These are phyloP conservation scores for Eueremaeus valkanovi DNA, from an alignment of 2,888 invertebrate species.

Conservation along the genomic window DNA sequence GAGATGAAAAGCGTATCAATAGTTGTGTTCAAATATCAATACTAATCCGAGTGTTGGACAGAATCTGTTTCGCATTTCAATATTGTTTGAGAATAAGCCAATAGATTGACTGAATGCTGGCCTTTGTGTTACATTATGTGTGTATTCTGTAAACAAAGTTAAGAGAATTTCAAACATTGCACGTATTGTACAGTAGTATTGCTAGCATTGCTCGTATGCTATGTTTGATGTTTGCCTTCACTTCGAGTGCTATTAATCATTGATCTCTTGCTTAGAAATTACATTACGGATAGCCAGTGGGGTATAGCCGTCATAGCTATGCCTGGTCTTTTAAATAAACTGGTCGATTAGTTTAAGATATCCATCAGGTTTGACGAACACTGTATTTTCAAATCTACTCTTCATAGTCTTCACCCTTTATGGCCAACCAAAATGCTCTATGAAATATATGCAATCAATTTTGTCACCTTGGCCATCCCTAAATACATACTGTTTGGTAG, in stretches of 20 bases:
- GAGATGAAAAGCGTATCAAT: background rate
- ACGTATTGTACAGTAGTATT: background rate
- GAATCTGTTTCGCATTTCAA: background rate
- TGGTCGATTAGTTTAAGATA: background rate
- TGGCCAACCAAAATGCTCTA: too few relatives aligned
- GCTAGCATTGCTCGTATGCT: background rate
- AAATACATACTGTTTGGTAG: too few relatives aligned
- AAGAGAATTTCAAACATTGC: background rate
- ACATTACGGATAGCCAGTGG: background rate
- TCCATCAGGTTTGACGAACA: too few relatives aligned
- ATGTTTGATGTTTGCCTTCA: background rate
- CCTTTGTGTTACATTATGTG: too few relatives aligned
- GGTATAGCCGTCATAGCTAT: too few relatives aligned
- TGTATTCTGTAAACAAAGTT: background rate
- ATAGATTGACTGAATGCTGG: too few relatives aligned
- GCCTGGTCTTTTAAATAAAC: too few relatives aligned
- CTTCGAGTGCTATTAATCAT: background rate
- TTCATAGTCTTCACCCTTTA: too few relatives aligned
- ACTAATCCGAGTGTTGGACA: background rate
- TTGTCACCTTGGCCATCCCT: too few relatives aligned
- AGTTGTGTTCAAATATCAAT: background rate
- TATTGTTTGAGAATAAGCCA: background rate
- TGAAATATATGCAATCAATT: too few relatives aligned
- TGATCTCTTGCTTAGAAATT: background rate
- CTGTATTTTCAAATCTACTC: too few relatives aligned